Evolutionary conservation across 2,888 invertebrate genomes (phyloP).

Genomic region (Saturnia pavonia): DNA sequence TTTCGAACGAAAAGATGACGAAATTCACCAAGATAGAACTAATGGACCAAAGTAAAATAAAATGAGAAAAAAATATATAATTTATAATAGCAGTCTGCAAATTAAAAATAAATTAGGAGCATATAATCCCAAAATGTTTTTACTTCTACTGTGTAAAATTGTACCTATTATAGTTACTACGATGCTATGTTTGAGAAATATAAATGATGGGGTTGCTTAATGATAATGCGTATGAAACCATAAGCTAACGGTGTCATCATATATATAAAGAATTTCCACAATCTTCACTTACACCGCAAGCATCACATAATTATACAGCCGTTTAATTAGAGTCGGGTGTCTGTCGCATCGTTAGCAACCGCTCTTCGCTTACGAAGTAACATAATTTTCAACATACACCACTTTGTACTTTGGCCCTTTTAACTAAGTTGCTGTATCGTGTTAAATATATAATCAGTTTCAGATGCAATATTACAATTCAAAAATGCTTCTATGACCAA

Average conservation of each 20-base stretch:
- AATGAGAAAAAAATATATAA: no score
- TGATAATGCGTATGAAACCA: conserved; percentile 2
- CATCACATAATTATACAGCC: conserved; percentile 1
- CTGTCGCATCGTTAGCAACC: neutral
- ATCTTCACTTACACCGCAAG: neutral
- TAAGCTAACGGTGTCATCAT: conserved; percentile 9
- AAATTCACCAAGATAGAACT: no score
- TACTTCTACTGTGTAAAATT: no score
- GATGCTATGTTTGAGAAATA: neutral
- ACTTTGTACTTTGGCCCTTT: conserved; percentile 3
- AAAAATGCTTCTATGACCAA: neutral
- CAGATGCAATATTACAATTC: neutral
- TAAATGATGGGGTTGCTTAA: neutral
- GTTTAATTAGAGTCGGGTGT: conserved; percentile 11
- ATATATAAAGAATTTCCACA: neutral
- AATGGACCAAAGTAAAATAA: no score
- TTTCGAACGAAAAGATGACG: no score
- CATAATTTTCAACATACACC: conserved; percentile 29
- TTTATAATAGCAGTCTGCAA: no score
- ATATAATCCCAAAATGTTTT: no score
- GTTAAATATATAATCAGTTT: neutral
- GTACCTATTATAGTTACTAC: no score
- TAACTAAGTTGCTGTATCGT: neutral
- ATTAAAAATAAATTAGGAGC: no score
- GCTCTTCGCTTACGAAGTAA: conserved; percentile 17